A percentile compares a stretch with the other conserved stretches of the same genome.
Conservation (phyloP, 2,113 vertebrate genomes). For the Xiphophorus maculatus region DNA sequence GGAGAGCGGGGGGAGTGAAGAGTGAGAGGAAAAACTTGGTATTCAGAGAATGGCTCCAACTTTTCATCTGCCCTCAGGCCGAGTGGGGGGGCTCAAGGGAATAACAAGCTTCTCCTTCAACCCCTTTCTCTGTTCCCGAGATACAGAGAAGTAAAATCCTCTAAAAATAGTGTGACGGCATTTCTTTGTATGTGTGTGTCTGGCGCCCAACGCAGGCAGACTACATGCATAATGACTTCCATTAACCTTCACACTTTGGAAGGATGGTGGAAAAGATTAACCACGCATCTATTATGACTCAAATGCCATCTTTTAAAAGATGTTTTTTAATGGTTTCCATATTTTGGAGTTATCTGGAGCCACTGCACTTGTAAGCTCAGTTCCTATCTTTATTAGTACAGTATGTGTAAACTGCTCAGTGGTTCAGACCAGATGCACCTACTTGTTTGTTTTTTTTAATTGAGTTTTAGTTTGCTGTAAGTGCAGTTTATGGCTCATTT, state of each 20-base stretch:
- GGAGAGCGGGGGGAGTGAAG: slow-evolving; percentile 1
- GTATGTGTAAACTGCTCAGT: slow-evolving; percentile 3
- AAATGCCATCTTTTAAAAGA: slow-evolving; percentile 4
- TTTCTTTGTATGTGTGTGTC: slow-evolving; percentile 55
- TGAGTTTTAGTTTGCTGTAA: neutral
- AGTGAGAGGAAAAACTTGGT: slow-evolving; percentile 55
- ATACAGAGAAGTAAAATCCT: slow-evolving; percentile 65
- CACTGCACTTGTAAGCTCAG: neutral
- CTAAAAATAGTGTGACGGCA: slow-evolving; percentile 73
- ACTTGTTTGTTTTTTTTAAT: neutral
- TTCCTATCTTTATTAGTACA: slow-evolving; percentile 8
- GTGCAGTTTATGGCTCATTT: slow-evolving; percentile 8
- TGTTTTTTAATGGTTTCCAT: neutral
- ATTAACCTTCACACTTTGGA: slow-evolving; percentile 72
- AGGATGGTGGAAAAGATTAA: slow-evolving; percentile 48
- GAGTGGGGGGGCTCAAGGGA: slow-evolving; percentile 61
- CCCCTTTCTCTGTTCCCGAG: slow-evolving; percentile 58
- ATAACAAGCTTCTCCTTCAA: slow-evolving; percentile 75
- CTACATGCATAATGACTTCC: slow-evolving; percentile 72
- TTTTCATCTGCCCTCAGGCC: slow-evolving; percentile 72
- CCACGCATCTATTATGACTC: slow-evolving; percentile 24
- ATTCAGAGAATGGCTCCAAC: slow-evolving; percentile 61
- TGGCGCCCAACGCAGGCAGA: slow-evolving; percentile 38
- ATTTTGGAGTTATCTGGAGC: neutral
- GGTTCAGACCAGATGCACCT: slow-evolving; percentile 7